phyloP scores from a whole-genome alignment of 2,888 invertebrate genomes.

The Balanococcus diminutus region DNA sequence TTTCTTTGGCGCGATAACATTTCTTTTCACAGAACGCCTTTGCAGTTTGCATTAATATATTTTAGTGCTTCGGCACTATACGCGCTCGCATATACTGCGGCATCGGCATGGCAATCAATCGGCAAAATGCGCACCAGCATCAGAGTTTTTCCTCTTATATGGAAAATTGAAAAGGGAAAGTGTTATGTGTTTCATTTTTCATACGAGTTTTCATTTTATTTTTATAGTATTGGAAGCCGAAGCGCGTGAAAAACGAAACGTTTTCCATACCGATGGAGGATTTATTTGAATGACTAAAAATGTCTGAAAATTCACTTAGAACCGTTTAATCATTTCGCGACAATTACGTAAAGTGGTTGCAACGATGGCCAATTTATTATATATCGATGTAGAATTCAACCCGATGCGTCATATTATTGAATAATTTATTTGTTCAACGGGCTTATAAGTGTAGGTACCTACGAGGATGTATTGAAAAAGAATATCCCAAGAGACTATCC shows the following conservation, averaged over 20 bases:
- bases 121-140: constrained; percentile 17
- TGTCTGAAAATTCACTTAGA: constrained; percentile 18
- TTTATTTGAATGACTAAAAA: constrained; percentile 15
- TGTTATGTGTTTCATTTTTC: constrained; percentile 34
- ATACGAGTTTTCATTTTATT: constrained; percentile 14
- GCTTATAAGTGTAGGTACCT: neutral
- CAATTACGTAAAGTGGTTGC: constrained; percentile 33
- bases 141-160: constrained; percentile 24
- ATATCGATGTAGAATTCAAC: neutral
- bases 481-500: too few species aligned
- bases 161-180: constrained; percentile 41
- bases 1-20: constrained; percentile 41
- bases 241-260: neutral
- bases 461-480: neutral
- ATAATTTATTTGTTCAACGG: neutral
- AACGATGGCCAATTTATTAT: neutral
- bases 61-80: constrained; percentile 28
- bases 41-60: constrained; percentile 38
- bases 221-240: neutral
- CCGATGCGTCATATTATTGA: neutral
- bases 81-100: neutral
- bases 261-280: constrained; percentile 16
- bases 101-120: too few species aligned
- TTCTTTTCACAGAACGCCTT: constrained; percentile 19
- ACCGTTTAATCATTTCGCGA: constrained; percentile 36